Evolutionary conservation across 2,888 invertebrate genomes (phyloP), one percentile per base, ranked within the genome.

Genomic region (Crepidodera aurea): DNA sequence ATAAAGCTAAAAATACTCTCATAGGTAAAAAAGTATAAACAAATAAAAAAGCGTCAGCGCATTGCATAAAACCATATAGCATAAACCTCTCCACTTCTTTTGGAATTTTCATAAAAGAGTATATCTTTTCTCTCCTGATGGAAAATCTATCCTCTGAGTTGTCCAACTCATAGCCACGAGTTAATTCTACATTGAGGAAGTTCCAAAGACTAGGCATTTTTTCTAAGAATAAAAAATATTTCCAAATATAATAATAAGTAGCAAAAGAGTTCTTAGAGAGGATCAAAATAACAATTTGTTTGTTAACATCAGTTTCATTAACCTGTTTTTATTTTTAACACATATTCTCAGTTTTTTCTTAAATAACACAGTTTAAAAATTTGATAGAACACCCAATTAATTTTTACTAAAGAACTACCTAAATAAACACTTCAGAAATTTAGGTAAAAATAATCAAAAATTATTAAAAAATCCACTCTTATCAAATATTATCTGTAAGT

Each of bases 11-110:
- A 29, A 93, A 77, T 79, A 98, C 95, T 70, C 99, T 85, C 65
- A 99, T 82, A 10, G 99, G 99, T 71, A 99, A 85, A 84, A 98
- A 97, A 56, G 99, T 98, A 81, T 98, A 98, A 57, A 98, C 91
- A 84, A 96, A 98, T 55, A 98, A 85, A 82, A 99, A 95, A 15
- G 98, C 97, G 83, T 99, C 99, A 22, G 94, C 91, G 83, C 98
- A 98, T 82, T 94, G 94, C 82, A 96, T 90, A 75, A 96, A 94
- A 27, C 96, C 97, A 83, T 95, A 97, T 0, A 87, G 87, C 90
- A 97, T 93, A 76, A 96, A 96, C 74, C 93, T 92, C 77, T 95
- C 95, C 34, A 94, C 85, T 82, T 98, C 94, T 73, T 90, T 85
- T 1, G 99, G 96, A 77, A 98, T 95, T 83, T 92, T 92, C 84